These are phyloP conservation scores for Porites australiensis DNA, from an alignment of 64 coral and sea anemone genomes.

Conservation along the genomic window DNA sequence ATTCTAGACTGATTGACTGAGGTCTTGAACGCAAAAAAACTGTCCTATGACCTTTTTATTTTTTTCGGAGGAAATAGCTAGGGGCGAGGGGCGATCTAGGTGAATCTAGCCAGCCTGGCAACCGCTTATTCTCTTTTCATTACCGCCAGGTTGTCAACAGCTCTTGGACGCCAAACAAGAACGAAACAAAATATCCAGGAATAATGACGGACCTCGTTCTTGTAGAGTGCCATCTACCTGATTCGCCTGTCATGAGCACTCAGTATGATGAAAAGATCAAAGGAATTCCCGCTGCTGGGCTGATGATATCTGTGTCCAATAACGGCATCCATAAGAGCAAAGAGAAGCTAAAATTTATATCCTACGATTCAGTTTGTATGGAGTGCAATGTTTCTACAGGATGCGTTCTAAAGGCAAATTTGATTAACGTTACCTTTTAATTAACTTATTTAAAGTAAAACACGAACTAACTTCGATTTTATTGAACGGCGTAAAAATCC, in stretches of 20 bases:
- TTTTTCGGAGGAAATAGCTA: too few species aligned
- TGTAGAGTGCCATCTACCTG: slow-evolving; percentile 40
- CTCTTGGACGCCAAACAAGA: neutral
- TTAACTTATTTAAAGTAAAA: too few species aligned
- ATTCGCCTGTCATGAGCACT: slow-evolving; percentile 21
- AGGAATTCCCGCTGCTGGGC: slow-evolving; percentile 47
- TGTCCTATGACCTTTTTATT: too few species aligned
- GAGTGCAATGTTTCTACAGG: slow-evolving; percentile 17
- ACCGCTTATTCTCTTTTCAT: too few species aligned
- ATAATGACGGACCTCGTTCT: slow-evolving; percentile 48
- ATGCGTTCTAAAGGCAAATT: neutral
- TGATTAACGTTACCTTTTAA: too few species aligned
- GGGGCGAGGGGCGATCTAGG: too few species aligned
- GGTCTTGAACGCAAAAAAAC: too few species aligned
- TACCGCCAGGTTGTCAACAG: slow-evolving; percentile 32
- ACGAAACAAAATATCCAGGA: neutral
- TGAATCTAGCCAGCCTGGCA: too few species aligned
- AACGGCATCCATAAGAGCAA: slow-evolving; percentile 40
- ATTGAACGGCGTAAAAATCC: too few species aligned
- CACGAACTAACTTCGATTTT: too few species aligned
- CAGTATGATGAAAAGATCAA: neutral
- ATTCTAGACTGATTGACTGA: too few species aligned
- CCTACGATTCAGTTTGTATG: slow-evolving; percentile 61
- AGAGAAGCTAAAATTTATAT: slow-evolving; percentile 3
- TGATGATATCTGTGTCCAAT: slow-evolving; percentile 40